phyloP scores from a whole-genome alignment of 2,113 vertebrate species.

The Brachypodius melanocephalos region DNA sequence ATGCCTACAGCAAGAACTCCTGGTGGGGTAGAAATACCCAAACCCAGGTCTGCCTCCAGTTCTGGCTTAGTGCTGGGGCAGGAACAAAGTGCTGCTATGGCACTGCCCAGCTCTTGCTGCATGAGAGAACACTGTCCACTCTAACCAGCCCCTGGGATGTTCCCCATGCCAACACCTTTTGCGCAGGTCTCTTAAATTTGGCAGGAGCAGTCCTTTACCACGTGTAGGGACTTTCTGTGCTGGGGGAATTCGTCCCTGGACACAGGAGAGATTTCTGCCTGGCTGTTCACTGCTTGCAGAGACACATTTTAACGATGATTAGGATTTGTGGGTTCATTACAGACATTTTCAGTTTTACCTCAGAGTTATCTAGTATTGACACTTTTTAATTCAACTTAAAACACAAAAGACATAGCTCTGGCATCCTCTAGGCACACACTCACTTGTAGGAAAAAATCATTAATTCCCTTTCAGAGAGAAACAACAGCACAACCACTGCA shows the following conservation, averaged over 20 bases:
- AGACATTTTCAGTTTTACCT: neutral
- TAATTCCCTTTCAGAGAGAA: neutral
- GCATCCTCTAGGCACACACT: neutral
- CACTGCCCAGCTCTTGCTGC: neutral
- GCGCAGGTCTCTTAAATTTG: neutral
- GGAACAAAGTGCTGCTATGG: neutral
- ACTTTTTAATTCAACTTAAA: neutral
- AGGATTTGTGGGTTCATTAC: neutral
- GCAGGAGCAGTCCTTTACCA: neutral
- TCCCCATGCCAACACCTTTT: neutral
- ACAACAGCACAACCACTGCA: neutral
- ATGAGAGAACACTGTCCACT: rapidly evolving
- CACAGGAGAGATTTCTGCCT: neutral
- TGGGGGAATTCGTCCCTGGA: neutral
- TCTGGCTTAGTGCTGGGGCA: neutral
- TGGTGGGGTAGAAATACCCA: neutral
- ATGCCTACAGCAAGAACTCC: neutral
- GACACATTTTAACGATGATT: neutral
- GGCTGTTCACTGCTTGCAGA: neutral
- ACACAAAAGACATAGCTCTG: neutral
- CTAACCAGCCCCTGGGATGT: neutral
- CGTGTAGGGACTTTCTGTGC: neutral
- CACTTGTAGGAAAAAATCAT: neutral
- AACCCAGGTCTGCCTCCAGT: neutral
- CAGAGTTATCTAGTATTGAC: neutral